Percentiles rank a stretch among this genome's conserved stretches.
These are phyloP conservation scores for Plectrocnemia conspersa DNA, from an alignment of 1,140 invertebrate genomes.

Conservation along the genomic window DNA sequence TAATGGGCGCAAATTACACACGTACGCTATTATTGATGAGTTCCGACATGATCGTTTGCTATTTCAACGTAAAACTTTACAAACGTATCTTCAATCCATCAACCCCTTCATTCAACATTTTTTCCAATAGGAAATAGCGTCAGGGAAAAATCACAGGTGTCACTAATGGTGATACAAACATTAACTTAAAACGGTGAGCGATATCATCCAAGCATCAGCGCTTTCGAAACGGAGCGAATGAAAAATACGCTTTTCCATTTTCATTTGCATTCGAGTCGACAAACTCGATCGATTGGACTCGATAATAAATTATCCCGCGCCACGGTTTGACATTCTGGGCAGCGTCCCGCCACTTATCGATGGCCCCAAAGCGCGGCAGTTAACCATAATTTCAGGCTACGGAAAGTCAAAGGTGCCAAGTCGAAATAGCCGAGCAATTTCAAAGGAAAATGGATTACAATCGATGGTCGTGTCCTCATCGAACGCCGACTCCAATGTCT, in stretches of 20 bases:
- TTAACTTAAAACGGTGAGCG: slow-evolving; percentile 19
- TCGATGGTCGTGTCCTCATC: slow-evolving; percentile 6
- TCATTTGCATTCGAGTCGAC: too few relatives aligned
- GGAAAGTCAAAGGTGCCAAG: slow-evolving; percentile 12
- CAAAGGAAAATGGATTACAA: slow-evolving; percentile 13
- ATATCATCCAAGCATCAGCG: slow-evolving; percentile 13
- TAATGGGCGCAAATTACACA: too few relatives aligned
- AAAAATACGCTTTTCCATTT: too few relatives aligned
- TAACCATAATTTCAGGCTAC: slow-evolving; percentile 21
- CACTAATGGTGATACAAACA: slow-evolving; percentile 33
- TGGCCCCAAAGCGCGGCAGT: slow-evolving; percentile 13
- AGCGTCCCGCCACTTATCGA: slow-evolving; percentile 3
- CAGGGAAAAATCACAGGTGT: slow-evolving; percentile 35
- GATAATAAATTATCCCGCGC: background rate
- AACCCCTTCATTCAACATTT: slow-evolving; percentile 16
- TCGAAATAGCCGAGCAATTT: slow-evolving; percentile 18
- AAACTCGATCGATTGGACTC: background rate
- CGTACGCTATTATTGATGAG: too few relatives aligned
- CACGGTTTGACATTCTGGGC: background rate
- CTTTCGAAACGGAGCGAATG: too few relatives aligned
- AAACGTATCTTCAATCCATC: slow-evolving; percentile 31
- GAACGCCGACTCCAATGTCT: too few relatives aligned
- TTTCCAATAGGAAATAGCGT: slow-evolving; percentile 19
- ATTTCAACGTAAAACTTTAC: too few relatives aligned
- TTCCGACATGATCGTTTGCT: too few relatives aligned